These are phyloP conservation scores for Scaptomyza flava DNA, from an alignment of 2,888 invertebrate species.

Conservation along the genomic window DNA sequence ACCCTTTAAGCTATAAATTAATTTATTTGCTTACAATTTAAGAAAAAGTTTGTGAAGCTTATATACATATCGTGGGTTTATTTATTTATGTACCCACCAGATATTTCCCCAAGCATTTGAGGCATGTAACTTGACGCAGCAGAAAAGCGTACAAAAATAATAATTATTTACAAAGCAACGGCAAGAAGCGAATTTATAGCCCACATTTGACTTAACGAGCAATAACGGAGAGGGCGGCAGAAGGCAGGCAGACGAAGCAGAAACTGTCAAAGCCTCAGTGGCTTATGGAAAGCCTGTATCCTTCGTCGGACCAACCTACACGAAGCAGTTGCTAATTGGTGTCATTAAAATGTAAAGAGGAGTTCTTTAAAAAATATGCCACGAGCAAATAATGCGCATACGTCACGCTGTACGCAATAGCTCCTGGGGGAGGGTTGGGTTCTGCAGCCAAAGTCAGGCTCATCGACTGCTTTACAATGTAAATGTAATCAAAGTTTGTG, in stretches of 20 bases:
- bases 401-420: conserved; percentile 30
- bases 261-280: conserved; percentile 25
- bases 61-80: not conserved
- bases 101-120: conserved; percentile 32
- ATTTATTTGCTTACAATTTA: no score
- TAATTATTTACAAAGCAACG: conserved; percentile 72
- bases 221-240: conserved; percentile 16
- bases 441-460: not conserved
- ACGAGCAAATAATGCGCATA: conserved; percentile 49
- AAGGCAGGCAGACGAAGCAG: not conserved
- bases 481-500: conserved; percentile 75
- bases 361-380: conserved; percentile 46
- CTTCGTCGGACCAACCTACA: not conserved
- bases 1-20: no score
- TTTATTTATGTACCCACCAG: conserved; percentile 6
- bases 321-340: conserved; percentile 64
- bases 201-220: conserved; percentile 64
- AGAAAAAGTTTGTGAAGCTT: not conserved
- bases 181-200: conserved; percentile 56
- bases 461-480: conserved; percentile 66
- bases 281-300: conserved; percentile 38
- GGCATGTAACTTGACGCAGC: conserved; percentile 26
- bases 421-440: not conserved
- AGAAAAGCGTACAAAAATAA: conserved; percentile 64
- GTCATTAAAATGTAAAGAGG: conserved; percentile 73